Conservation (phyloP, 2,888 invertebrate genomes). For the Marronus borbonicus region DNA sequence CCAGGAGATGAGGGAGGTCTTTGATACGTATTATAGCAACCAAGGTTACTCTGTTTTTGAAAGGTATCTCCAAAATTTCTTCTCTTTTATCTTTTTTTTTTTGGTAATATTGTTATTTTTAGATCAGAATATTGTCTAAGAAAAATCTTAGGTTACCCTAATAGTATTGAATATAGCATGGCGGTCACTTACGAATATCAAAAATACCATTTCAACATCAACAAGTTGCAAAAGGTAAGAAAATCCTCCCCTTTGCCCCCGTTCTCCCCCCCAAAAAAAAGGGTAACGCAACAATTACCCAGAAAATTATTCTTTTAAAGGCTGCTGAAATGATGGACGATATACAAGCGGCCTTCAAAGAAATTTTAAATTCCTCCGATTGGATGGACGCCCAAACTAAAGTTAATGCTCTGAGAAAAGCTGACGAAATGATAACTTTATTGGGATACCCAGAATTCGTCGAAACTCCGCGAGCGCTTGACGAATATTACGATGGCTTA, state of each 20-base stretch:
- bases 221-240: slow-evolving; percentile 63
- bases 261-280: no score
- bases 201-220: slow-evolving; percentile 63
- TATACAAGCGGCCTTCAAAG: slow-evolving; percentile 70
- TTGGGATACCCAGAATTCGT: slow-evolving; percentile 65
- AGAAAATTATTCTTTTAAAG: slow-evolving; percentile 54
- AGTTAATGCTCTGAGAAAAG: slow-evolving; percentile 70
- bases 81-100: no score
- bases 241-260: no score
- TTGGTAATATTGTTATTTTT: slow-evolving; percentile 40
- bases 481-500: slow-evolving; percentile 66
- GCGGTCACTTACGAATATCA: slow-evolving; percentile 67
- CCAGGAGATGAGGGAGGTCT: slow-evolving; percentile 61
- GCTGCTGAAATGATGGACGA: slow-evolving; percentile 68
- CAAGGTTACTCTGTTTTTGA: slow-evolving; percentile 58
- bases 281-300: no score
- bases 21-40: slow-evolving; percentile 62
- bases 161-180: slow-evolving; percentile 63
- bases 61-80: slow-evolving; percentile 56
- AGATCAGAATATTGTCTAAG: slow-evolving; percentile 68
- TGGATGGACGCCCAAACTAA: slow-evolving; percentile 74
- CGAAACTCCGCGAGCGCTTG: slow-evolving; percentile 58
- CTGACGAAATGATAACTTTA: slow-evolving; percentile 69
- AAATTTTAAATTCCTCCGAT: slow-evolving; percentile 68
- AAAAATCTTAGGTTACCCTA: slow-evolving; percentile 64